Evolutionary conservation across 2,797 vertebrate genomes (phyloP), one percentile per base, ranked within the genome.

Genomic region (Coilia nasus): DNA sequence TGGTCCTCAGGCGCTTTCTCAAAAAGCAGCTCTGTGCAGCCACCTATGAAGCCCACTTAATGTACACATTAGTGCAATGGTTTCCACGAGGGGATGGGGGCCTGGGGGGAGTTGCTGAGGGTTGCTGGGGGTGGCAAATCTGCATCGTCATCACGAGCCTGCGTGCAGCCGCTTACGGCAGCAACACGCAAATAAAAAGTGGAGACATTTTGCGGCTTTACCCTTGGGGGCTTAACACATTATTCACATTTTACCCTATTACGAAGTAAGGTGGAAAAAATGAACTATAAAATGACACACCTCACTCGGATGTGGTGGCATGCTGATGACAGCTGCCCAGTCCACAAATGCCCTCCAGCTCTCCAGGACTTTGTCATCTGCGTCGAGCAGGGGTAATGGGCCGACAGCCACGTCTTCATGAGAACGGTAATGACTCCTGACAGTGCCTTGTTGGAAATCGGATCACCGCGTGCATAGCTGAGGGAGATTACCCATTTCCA

Each of bases 341-440:
- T 81, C 35, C 81, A 84, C 54, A 80, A 80, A 85, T 60, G 64
- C 60, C 83, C 83, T 89, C 82, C 60, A 80, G 81, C 41, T 84
- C 35, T 82, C 82, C 81, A 84, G n/a, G 41, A 44, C 44, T 81
- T 44, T 35, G 35, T 83, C 11, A 82, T 57, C 62, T 59, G 41
- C n/a, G 35, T 71, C 25, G 67, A 82, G 81, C 81, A 75, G 9
- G 9, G 82, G 84, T 41, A 54, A 86, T 81, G 82, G 59, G 46
- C 59, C 15, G 44, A 67, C 60, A 31, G 62, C 47, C 71, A 50
- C 46, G 11, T 62, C 83, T 78, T 46, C 83, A 85, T 54, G 78
- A 84, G 67, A 50, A 57, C 64, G 56, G 23, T 57, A 85, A 82
- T 84, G 81, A 87, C 31, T 75, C 84, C 83, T 87, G 83, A 84